Conservation (phyloP, 2,888 invertebrate genomes). For the Pachydiplax longipennis region DNA sequence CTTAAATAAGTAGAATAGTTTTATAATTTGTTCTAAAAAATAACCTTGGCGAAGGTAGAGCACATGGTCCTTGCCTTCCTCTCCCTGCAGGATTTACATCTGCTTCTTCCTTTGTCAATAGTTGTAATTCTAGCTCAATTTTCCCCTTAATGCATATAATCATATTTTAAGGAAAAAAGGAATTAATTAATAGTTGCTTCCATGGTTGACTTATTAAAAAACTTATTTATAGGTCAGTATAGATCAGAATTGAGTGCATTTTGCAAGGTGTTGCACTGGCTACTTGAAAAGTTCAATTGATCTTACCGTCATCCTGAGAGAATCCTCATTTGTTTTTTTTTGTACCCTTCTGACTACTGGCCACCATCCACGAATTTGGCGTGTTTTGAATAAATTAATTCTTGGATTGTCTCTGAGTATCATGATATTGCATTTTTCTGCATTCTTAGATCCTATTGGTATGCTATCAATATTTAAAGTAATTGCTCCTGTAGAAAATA, state of each 20-base stretch:
- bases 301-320: background rate
- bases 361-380: constrained; percentile 73
- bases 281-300: background rate
- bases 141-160: constrained; percentile 75
- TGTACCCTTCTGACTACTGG: constrained; percentile 61
- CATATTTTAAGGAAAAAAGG: constrained; percentile 49
- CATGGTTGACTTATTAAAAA: background rate
- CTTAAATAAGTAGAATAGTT: constrained; percentile 1
- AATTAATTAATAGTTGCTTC: background rate
- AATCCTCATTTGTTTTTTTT: background rate
- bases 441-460: constrained; percentile 64
- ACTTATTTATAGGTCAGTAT: background rate
- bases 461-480: constrained; percentile 69
- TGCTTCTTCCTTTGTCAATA: constrained; percentile 69
- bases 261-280: background rate
- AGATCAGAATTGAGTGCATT: background rate
- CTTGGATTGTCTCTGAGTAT: constrained; percentile 60
- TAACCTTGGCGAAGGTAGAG: constrained; percentile 71
- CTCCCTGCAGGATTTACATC: constrained; percentile 68
- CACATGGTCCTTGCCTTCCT: constrained; percentile 70
- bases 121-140: constrained; percentile 72
- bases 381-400: constrained; percentile 71
- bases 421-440: constrained; percentile 62
- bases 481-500: constrained; percentile 63
- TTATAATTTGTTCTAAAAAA: constrained; percentile 51